These are phyloP conservation scores for Dynastes grantii DNA, from an alignment of 2,888 invertebrate species.

Conservation along the genomic window DNA sequence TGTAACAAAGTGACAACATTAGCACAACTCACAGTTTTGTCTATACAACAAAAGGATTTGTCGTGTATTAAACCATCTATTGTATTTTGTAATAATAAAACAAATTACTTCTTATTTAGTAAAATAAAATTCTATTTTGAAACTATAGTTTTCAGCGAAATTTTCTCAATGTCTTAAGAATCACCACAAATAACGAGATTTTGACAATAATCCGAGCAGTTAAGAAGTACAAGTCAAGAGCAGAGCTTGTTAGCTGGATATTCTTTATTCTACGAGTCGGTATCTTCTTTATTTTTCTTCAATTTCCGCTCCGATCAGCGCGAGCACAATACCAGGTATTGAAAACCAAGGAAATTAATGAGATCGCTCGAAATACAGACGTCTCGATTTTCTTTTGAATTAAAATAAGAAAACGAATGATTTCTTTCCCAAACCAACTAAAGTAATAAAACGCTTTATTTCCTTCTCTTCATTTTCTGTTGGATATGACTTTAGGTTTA, in stretches of 20 bases:
- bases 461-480: conserved; percentile 33
- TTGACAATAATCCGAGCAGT: conserved; percentile 47
- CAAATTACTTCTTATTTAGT: too few relatives aligned
- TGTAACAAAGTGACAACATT: too few relatives aligned
- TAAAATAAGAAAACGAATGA: conserved; percentile 54
- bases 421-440: conserved; percentile 49
- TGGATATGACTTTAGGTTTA: conserved; percentile 29
- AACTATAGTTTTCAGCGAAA: background rate
- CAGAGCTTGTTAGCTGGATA: conserved; percentile 54
- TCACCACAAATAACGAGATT: conserved; percentile 37
- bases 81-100: too few relatives aligned
- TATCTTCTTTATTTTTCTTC: conserved; percentile 57
- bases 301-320: conserved; percentile 59
- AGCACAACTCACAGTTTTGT: too few relatives aligned
- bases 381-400: conserved; percentile 57
- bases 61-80: too few relatives aligned
- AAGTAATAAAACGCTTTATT: conserved; percentile 49
- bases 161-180: too few relatives aligned
- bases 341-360: conserved; percentile 62
- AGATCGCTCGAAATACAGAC: conserved; percentile 56
- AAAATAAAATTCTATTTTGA: too few relatives aligned
- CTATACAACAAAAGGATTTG: too few relatives aligned
- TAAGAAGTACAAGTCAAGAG: conserved; percentile 50
- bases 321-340: conserved; percentile 60
- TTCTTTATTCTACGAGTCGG: conserved; percentile 48